Evolutionary conservation across 35 echinoderm and acorn worm genomes (phyloP).

Genomic region (Heliocidaris erythrogramma): DNA sequence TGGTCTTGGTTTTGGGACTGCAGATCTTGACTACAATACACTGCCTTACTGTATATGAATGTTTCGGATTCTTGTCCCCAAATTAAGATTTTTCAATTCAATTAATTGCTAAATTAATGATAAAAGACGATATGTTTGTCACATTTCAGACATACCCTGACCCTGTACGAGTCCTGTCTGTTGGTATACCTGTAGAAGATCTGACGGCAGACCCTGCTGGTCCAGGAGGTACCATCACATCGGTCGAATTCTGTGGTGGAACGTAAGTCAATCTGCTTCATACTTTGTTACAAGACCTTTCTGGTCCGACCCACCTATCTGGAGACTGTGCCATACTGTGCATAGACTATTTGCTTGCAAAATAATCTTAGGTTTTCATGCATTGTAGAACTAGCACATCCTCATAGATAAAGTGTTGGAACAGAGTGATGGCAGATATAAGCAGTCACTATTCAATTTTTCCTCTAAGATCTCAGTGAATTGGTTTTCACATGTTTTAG

Average conservation of each 20-base stretch:
- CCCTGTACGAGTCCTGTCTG: constrained; percentile 89
- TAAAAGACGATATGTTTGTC: background rate
- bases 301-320: background rate
- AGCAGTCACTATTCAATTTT: too few relatives aligned
- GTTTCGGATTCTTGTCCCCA: background rate
- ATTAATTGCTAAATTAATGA: background rate
- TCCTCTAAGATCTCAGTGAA: too few relatives aligned
- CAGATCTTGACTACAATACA: background rate
- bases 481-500: too few relatives aligned
- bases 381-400: too few relatives aligned
- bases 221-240: constrained; percentile 80
- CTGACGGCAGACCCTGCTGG: constrained; percentile 82
- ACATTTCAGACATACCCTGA: constrained; percentile 86
- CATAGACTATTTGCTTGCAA: background rate
- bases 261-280: constrained; percentile 69
- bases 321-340: background rate
- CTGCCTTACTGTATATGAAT: background rate
- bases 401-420: too few relatives aligned
- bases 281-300: background rate
- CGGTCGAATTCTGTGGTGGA: constrained; percentile 98
- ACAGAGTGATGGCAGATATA: too few relatives aligned
- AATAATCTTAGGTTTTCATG: background rate
- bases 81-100: too few relatives aligned
- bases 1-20: background rate
- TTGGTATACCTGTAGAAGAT: constrained; percentile 82